Base-by-base conservation (phyloP, 2,113 vertebrate species). In the Stictonetta naevosa region DNA sequence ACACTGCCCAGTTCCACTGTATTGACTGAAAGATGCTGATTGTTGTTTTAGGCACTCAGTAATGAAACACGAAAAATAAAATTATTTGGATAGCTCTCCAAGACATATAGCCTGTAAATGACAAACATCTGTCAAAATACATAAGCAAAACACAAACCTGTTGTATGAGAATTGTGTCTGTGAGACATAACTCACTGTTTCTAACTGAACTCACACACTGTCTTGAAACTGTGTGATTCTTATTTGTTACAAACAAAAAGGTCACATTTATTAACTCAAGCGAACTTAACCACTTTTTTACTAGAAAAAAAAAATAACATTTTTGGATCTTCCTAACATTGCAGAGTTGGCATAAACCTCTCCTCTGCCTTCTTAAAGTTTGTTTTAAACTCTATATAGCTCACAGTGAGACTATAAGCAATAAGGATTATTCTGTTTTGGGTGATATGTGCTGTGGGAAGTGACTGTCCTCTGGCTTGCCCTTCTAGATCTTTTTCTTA, bases 81-180 rank as follows among this genome's bases (percentile, higher is more conserved):
- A 53, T 78, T 3, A 96, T 81, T 80, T 67, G 23, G 38, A 90
- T 12, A 83, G 17, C 3, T 67, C 42, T 63, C 17, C 44, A 74
- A 83, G 36, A 26, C 20, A 55, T 93, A 83, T 55, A 80, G 14
- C 60, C 44, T 78, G 69, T 42, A 94, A 96, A 96, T 92, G 8
- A 72, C 46, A 93, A 95, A 88, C 76, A 90, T 42, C 79, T 93
- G 90, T 93, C 82, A 95, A 94, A 96, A 91, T 64, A 88, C 10
- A 36, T n/a, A 72, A 56, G 16, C 13, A 94, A 95, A 93, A 93
- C n/a, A 48, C 6, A 77, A 92, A 86, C 2, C 33, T 59, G 15
- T 71, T 84, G 23, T 48, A 71, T 52, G 12, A 71, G 11, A 88
- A 74, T 55, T 63, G 9, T 56, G 9, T 56, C 66, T 87, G 14